These are phyloP conservation scores for Garrulus glandarius DNA, from an alignment of 2,797 vertebrate genomes.

Conservation along the genomic window DNA sequence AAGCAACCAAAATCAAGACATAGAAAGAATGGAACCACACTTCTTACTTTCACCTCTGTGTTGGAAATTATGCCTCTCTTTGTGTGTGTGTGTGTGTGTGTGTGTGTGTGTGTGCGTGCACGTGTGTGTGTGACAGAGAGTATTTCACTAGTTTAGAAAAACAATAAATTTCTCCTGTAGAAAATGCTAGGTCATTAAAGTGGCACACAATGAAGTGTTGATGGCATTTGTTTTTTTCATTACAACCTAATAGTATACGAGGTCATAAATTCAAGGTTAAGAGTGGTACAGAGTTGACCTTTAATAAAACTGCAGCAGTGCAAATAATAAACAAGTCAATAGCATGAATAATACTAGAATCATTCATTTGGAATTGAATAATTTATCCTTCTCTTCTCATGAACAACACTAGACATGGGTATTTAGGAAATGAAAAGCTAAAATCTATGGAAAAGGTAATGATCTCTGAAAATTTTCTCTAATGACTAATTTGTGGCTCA, in stretches of 20 bases:
- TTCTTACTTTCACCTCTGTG: background rate
- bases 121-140: background rate
- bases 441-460: constrained; percentile 80
- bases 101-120: too few relatives aligned
- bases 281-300: constrained; percentile 23
- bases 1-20: background rate
- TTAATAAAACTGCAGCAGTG: constrained; percentile 39
- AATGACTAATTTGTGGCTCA: constrained; percentile 82
- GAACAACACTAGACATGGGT: constrained; percentile 21
- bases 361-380: constrained; percentile 47
- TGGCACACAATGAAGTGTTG: background rate
- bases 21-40: background rate
- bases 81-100: background rate
- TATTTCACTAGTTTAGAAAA: background rate
- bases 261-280: constrained; percentile 57
- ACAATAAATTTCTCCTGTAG: background rate
- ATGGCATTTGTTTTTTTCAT: constrained; percentile 33
- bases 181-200: background rate
- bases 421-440: constrained; percentile 70
- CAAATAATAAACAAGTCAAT: constrained; percentile 40
- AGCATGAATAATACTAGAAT: constrained; percentile 35
- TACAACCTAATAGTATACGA: background rate
- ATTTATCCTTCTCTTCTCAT: constrained; percentile 42
- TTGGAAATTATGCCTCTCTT: background rate
- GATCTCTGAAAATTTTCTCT: constrained; percentile 81